These are phyloP conservation scores for Drosophila nr. perissopoda DNA, from an alignment of 2,888 invertebrate genomes.

Conservation along the genomic window DNA sequence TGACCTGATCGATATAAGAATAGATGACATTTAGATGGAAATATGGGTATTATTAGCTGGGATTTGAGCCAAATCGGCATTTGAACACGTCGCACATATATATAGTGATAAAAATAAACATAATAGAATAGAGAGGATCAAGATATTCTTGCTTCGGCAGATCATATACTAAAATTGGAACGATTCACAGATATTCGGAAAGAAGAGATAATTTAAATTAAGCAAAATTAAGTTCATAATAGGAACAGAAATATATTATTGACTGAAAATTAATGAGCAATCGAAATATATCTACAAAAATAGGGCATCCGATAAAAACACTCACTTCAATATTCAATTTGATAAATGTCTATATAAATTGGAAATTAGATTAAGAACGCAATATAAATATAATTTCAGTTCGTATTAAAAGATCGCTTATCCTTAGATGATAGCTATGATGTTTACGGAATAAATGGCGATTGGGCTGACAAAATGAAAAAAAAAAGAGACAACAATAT, in stretches of 20 bases:
- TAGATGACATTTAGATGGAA: neutral
- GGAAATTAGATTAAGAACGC: neutral
- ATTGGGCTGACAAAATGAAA: neutral
- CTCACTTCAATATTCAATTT: neutral
- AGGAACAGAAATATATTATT: neutral
- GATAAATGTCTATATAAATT: neutral
- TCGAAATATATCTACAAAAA: neutral
- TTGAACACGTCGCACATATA: neutral
- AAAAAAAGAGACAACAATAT: constrained; percentile 8
- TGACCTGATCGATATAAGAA: constrained; percentile 86
- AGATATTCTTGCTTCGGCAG: neutral
- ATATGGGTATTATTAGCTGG: neutral
- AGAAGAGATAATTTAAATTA: neutral
- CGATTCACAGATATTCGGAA: neutral
- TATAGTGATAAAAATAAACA: neutral
- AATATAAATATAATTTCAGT: neutral
- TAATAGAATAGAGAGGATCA: neutral
- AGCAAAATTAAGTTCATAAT: neutral
- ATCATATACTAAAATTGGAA: no score
- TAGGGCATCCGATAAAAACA: neutral
- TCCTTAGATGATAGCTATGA: neutral
- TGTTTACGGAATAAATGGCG: neutral
- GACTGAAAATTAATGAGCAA: neutral
- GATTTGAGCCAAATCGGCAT: neutral
- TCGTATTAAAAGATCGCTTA: neutral